phyloP scores from a whole-genome alignment of 2,797 vertebrate genomes.

The Sebastes dallii region DNA sequence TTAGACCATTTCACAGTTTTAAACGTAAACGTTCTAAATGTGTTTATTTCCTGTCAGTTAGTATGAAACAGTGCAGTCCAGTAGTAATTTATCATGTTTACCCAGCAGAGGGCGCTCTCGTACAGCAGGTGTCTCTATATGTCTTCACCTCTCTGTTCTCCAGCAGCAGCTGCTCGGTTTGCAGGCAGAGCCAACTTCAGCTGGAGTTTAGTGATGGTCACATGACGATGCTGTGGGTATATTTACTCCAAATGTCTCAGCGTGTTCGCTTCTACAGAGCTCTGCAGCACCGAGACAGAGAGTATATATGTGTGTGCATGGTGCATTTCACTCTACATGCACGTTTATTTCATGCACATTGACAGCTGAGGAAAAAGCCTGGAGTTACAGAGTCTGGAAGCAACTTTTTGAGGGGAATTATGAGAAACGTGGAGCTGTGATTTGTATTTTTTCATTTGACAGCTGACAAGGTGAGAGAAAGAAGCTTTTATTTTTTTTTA shows the following conservation, averaged over 20 bases:
- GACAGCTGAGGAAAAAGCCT: slow-evolving; percentile 2
- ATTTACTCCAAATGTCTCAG: slow-evolving; percentile 45
- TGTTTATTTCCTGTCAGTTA: too few relatives aligned
- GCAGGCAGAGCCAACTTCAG: slow-evolving; percentile 9
- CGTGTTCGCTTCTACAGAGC: slow-evolving; percentile 16
- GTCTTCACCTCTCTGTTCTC: too few relatives aligned
- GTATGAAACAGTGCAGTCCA: background rate
- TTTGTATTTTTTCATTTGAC: slow-evolving; percentile 26
- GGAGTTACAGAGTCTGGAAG: slow-evolving; percentile 3
- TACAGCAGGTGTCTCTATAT: background rate
- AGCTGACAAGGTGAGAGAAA: slow-evolving; percentile 66
- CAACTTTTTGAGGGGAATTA: slow-evolving; percentile 40
- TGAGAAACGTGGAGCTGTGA: slow-evolving; percentile 65
- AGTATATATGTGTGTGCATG: background rate
- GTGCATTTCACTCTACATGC: background rate
- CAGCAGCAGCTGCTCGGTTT: background rate
- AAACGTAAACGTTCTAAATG: too few relatives aligned
- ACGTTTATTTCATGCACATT: background rate
- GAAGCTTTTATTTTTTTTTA: background rate
- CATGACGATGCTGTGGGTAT: slow-evolving; percentile 66
- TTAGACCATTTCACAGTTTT: too few relatives aligned
- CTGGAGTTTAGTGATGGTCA: slow-evolving; percentile 54
- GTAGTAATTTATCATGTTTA: accelerated
- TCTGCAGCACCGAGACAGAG: background rate
- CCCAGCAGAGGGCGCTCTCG: slow-evolving; percentile 43